phyloP scores from a whole-genome alignment of 2,113 vertebrate genomes.

The Pseudopipra pipra region DNA sequence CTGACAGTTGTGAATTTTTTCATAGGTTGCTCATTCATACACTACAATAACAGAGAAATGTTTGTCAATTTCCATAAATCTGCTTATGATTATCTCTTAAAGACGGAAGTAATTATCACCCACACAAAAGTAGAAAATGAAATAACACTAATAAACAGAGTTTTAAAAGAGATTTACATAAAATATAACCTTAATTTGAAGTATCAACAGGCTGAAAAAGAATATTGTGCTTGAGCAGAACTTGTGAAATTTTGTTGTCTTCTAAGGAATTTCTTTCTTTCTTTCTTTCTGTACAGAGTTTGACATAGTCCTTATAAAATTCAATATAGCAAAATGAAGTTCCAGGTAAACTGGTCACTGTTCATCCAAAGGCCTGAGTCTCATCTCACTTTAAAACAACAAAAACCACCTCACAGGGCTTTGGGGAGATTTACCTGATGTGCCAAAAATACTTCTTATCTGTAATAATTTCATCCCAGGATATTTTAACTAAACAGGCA shows the following conservation, averaged over 20 bases:
- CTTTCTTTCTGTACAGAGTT: background rate
- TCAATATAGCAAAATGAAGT: background rate
- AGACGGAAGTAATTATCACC: background rate
- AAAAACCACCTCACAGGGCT: background rate
- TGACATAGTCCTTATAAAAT: background rate
- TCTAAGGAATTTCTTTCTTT: background rate
- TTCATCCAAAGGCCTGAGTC: background rate
- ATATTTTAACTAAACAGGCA: background rate
- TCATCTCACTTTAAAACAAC: background rate
- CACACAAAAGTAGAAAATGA: background rate
- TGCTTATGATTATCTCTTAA: background rate
- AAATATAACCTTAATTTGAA: background rate
- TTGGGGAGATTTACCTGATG: background rate
- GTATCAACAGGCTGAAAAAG: background rate
- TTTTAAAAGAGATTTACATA: background rate
- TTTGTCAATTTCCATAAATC: background rate
- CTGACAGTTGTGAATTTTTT: background rate
- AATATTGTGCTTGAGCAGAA: background rate
- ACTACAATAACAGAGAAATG: background rate
- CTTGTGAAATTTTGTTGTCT: background rate
- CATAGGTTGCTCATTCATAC: background rate
- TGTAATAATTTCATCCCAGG: background rate
- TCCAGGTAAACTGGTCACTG: background rate
- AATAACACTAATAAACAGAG: background rate
- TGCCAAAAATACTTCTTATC: background rate